Conservation (phyloP, 92 coral and sea anemone genomes). For the Metridium senile region DNA sequence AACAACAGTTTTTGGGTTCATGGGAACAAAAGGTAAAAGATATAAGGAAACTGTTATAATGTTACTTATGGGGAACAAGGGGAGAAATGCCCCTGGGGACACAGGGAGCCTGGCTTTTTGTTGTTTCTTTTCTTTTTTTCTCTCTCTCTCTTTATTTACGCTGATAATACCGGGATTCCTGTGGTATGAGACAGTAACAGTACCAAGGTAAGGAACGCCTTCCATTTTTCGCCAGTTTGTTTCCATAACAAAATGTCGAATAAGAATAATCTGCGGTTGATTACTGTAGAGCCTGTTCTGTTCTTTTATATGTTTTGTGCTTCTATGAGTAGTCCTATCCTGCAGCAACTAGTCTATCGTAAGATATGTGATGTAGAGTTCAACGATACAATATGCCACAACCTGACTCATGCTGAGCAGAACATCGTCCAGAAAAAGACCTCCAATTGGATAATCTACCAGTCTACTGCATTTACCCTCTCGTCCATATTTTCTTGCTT, state of each 20-base stretch:
- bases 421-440: constrained; percentile 66
- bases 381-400: constrained; percentile 67
- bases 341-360: constrained; percentile 86
- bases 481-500: constrained; percentile 80
- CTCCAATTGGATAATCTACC: constrained; percentile 86
- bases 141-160: too few relatives aligned
- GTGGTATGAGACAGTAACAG: too few relatives aligned
- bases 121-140: too few relatives aligned
- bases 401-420: constrained; percentile 59
- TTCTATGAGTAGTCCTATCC: constrained; percentile 71
- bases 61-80: too few relatives aligned
- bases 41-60: too few relatives aligned
- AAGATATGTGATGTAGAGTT: constrained; percentile 75
- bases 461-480: constrained; percentile 58
- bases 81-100: too few relatives aligned
- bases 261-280: constrained; percentile 21
- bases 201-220: constrained; percentile 15
- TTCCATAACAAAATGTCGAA: too few relatives aligned
- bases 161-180: too few relatives aligned
- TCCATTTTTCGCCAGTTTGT: not conserved
- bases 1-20: too few relatives aligned
- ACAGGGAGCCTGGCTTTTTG: too few relatives aligned
- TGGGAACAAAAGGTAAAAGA: too few relatives aligned
- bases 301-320: constrained; percentile 78
- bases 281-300: constrained; percentile 91